A percentile compares a stretch with the other conserved stretches of the same genome.
Conservation (phyloP, 2,888 invertebrate genomes). For the Tortrix viridana region DNA sequence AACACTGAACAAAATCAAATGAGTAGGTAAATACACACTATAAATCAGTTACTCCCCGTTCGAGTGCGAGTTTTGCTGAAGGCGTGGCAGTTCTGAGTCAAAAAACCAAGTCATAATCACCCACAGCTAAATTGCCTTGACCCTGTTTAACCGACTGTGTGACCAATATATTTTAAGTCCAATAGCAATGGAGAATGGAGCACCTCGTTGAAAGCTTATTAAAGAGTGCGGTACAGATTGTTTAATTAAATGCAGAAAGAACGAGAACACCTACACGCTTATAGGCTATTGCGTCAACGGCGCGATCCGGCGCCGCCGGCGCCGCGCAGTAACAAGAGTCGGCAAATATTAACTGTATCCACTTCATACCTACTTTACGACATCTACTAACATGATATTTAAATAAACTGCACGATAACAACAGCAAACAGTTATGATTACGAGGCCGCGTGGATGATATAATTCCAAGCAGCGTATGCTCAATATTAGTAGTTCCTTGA, state of each 20-base stretch:
- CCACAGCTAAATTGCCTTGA: constrained; percentile 26
- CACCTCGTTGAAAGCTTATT: constrained; percentile 13
- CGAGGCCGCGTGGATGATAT: no score
- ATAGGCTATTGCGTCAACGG: constrained; percentile 3
- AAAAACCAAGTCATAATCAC: constrained; percentile 14
- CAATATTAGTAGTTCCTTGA: no score
- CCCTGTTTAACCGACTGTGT: constrained; percentile 22
- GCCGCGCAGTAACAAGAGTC: background rate
- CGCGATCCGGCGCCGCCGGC: background rate
- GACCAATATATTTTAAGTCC: constrained; percentile 26
- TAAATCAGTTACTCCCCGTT: background rate
- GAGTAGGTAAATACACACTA: background rate
- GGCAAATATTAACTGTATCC: no score
- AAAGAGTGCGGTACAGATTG: constrained; percentile 6
- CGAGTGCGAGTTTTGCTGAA: background rate
- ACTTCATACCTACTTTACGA: no score
- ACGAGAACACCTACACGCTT: constrained; percentile 1
- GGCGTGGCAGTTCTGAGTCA: constrained; percentile 4
- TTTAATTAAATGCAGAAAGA: constrained; percentile 5
- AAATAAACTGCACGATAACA: no score
- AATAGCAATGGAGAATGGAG: constrained; percentile 8
- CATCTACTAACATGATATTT: no score
- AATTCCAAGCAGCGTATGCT: no score
- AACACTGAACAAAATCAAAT: background rate
- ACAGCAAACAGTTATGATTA: no score